Conservation (phyloP, 2,113 vertebrate genomes). For the Emydocephalus ijimae region DNA sequence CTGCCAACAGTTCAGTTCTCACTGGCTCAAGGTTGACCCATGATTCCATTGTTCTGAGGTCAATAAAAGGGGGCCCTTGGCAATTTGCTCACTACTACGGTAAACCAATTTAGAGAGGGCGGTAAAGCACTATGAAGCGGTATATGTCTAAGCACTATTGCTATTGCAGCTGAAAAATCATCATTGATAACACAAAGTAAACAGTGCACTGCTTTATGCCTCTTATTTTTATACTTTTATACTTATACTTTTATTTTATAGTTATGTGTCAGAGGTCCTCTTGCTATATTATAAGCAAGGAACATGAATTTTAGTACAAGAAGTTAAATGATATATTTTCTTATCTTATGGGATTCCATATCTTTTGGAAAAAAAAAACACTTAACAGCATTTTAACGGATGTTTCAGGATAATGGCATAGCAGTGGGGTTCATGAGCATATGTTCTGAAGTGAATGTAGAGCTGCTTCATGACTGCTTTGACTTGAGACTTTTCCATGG, state of each 20-base stretch:
- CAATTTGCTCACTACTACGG: too few relatives aligned
- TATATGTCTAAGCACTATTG: too few relatives aligned
- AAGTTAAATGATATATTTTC: not conserved
- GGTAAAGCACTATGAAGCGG: too few relatives aligned
- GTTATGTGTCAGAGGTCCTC: not conserved
- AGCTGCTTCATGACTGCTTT: conserved; percentile 74
- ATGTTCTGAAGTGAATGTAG: conserved; percentile 69
- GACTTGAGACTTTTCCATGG: conserved; percentile 77
- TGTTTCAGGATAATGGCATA: conserved; percentile 73
- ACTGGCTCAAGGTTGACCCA: too few relatives aligned
- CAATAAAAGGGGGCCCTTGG: too few relatives aligned
- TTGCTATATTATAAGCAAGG: not conserved
- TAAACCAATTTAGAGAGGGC: too few relatives aligned
- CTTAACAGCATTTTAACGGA: not conserved
- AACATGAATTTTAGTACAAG: not conserved
- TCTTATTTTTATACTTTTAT: not conserved
- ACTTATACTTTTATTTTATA: not conserved
- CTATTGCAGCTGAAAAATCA: not conserved
- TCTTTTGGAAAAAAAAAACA: too few relatives aligned
- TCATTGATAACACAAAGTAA: not conserved
- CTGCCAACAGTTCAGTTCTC: too few relatives aligned
- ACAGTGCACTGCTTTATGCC: not conserved
- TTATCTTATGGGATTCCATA: not conserved
- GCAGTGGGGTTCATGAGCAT: conserved; percentile 83
- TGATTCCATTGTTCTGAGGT: too few relatives aligned